Evolutionary conservation across 1,140 invertebrate genomes (phyloP), one percentile per base, ranked within the genome.

Genomic region (Goniozus legneri): DNA sequence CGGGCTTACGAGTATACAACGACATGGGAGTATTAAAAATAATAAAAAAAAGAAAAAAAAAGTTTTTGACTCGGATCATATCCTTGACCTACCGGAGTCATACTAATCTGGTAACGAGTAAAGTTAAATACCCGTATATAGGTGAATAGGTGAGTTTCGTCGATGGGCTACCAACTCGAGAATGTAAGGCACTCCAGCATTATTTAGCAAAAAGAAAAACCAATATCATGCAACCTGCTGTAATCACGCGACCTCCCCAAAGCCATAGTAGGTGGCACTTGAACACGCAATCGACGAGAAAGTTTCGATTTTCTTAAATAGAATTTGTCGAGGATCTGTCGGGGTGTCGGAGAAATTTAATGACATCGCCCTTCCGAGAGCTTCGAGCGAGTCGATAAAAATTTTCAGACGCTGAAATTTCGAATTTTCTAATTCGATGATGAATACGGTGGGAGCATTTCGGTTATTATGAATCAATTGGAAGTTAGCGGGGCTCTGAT

Each of bases 1-100:
- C n/a, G n/a, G n/a, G n/a, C n/a, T n/a, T n/a, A n/a, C n/a, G n/a
- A n/a, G n/a, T n/a, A n/a, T n/a, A n/a, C n/a, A n/a, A n/a, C n/a
- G n/a, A n/a, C n/a, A n/a, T n/a, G n/a, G n/a, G n/a, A n/a, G n/a
- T n/a, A n/a, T n/a, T n/a, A n/a, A n/a, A n/a, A n/a, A n/a, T n/a
- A n/a, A n/a, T n/a, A n/a, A n/a, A n/a, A n/a, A n/a, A n/a, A n/a
- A n/a, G n/a, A n/a, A n/a, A n/a, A n/a, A n/a, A n/a, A n/a, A n/a
- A n/a, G n/a, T n/a, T n/a, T n/a, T n/a, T n/a, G n/a, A 38, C 42
- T 45, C 43, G 54, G 61, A 67, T 63, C 54, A 61, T 53, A 66
- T 64, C 64, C 64, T 67, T 67, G 65, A 66, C 65, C 64, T 59
- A 60, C 44, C 54, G 37, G 36, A 21, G 37, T 35, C 44, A 58